Evolutionary conservation across 37 sponge, comb jelly and placozoan genomes (phyloP).

Genomic region (Mnemiopsis leidyi): DNA sequence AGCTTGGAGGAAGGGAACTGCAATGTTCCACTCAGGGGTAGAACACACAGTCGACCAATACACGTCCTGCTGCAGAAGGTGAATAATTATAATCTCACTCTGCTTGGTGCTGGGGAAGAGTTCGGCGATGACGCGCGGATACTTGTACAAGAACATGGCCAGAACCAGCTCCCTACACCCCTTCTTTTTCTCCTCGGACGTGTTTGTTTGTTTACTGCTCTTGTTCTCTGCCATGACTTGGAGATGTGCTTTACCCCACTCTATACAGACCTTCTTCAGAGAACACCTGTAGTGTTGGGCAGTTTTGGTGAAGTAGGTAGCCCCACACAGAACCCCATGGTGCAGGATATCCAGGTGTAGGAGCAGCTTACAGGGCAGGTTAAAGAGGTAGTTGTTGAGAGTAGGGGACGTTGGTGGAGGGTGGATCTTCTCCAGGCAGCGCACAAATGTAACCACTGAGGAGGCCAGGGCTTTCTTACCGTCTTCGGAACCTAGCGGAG

Average conservation of each 20-base stretch:
- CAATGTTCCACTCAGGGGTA: slow-evolving; percentile 53
- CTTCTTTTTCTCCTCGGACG: background rate
- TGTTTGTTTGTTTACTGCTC: background rate
- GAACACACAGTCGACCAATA: slow-evolving; percentile 14
- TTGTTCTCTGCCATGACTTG: background rate
- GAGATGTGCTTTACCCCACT: slow-evolving; percentile 8
- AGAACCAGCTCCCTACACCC: slow-evolving; percentile 39
- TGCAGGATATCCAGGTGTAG: slow-evolving; percentile 8
- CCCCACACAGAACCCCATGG: background rate
- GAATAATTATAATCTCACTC: slow-evolving; percentile 1
- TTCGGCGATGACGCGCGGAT: background rate
- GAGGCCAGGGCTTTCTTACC: slow-evolving; percentile 60
- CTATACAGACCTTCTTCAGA: slow-evolving; percentile 20
- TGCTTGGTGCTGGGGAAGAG: slow-evolving; percentile 13
- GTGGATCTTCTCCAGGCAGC: background rate
- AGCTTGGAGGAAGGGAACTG: slow-evolving; percentile 49
- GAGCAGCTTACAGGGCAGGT: slow-evolving; percentile 40
- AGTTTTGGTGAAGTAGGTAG: background rate
- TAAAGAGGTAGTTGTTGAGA: background rate
- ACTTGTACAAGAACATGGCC: slow-evolving; percentile 40
- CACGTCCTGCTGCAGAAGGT: slow-evolving; percentile 3
- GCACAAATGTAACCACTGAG: slow-evolving; percentile 33
- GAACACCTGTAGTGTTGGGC: slow-evolving; percentile 21
- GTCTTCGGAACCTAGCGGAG: slow-evolving; percentile 20
- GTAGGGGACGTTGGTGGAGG: background rate